These are phyloP conservation scores for Babylonia areolata DNA, from an alignment of 1,140 invertebrate genomes.

Conservation along the genomic window DNA sequence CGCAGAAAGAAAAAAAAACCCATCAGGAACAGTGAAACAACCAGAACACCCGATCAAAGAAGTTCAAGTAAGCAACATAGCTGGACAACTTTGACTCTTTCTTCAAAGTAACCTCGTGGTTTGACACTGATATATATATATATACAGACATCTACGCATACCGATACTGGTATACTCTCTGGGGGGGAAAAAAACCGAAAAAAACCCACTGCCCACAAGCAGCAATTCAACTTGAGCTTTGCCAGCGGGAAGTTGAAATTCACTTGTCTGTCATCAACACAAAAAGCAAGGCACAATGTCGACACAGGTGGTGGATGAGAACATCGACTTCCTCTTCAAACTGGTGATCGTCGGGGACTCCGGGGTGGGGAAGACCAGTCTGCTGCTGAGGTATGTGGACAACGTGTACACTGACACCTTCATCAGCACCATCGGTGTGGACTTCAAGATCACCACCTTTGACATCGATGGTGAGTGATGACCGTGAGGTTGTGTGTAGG, in stretches of 20 bases:
- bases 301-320: not conserved
- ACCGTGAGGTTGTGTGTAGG: not conserved
- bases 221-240: not conserved
- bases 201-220: not conserved
- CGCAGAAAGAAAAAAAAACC: not conserved
- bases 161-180: no score
- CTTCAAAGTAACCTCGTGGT: no score
- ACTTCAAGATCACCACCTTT: slow-evolving; percentile 34
- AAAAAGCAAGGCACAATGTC: not conserved
- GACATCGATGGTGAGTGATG: slow-evolving; percentile 20
- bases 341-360: slow-evolving; percentile 87
- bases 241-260: not conserved
- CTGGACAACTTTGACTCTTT: no score
- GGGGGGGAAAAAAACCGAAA: not conserved
- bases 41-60: no score
- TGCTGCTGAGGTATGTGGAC: slow-evolving; percentile 85
- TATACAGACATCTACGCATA: no score
- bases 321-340: slow-evolving; percentile 31
- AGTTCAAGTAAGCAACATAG: no score
- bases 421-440: slow-evolving; percentile 39
- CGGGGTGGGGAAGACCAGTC: slow-evolving; percentile 91
- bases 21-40: not conserved
- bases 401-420: slow-evolving; percentile 28
- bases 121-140: no score
- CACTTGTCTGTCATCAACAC: not conserved